Evolutionary conservation across 92 coral and sea anemone genomes (phyloP).

Genomic region (Metridium senile): DNA sequence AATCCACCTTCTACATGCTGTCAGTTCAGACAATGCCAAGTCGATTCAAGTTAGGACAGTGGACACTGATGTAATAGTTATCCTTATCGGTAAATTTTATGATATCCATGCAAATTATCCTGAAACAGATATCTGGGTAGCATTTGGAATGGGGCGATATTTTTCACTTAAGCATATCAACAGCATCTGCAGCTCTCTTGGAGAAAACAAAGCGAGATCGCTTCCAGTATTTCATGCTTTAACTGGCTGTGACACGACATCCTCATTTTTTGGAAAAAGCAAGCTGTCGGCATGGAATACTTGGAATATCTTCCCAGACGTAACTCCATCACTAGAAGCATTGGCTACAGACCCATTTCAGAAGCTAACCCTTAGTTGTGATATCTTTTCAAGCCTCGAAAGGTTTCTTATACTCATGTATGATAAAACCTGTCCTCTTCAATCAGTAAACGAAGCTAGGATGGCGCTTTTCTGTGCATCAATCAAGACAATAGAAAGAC

Average conservation of each 20-base stretch:
- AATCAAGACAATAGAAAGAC: slow-evolving; percentile 1
- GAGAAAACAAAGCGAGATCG: slow-evolving; percentile 43
- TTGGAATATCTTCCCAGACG: slow-evolving; percentile 16
- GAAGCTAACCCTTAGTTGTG: slow-evolving; percentile 23
- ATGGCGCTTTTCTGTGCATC: slow-evolving; percentile 16
- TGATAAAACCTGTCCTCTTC: slow-evolving; percentile 36
- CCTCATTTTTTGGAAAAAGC: slow-evolving; percentile 45
- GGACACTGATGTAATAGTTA: slow-evolving; percentile 52
- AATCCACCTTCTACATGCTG: slow-evolving; percentile 50
- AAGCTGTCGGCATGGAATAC: slow-evolving; percentile 49
- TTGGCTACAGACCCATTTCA: slow-evolving; percentile 39
- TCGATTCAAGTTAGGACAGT: neutral
- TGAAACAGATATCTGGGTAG: slow-evolving; percentile 50
- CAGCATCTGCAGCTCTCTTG: slow-evolving; percentile 46
- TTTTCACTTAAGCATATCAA: slow-evolving; percentile 47
- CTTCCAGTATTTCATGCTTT: slow-evolving; percentile 57
- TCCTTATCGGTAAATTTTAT: slow-evolving; percentile 62
- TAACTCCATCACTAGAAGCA: slow-evolving; percentile 37
- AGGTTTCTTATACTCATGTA: slow-evolving; percentile 30
- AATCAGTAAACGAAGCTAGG: slow-evolving; percentile 6
- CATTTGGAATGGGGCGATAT: slow-evolving; percentile 65
- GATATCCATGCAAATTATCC: slow-evolving; percentile 39
- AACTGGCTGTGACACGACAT: slow-evolving; percentile 58
- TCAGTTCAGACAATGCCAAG: slow-evolving; percentile 39
- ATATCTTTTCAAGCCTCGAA: slow-evolving; percentile 31